Evolutionary conservation across 2,797 vertebrate genomes (phyloP).

Genomic region (Streptopelia turtur): DNA sequence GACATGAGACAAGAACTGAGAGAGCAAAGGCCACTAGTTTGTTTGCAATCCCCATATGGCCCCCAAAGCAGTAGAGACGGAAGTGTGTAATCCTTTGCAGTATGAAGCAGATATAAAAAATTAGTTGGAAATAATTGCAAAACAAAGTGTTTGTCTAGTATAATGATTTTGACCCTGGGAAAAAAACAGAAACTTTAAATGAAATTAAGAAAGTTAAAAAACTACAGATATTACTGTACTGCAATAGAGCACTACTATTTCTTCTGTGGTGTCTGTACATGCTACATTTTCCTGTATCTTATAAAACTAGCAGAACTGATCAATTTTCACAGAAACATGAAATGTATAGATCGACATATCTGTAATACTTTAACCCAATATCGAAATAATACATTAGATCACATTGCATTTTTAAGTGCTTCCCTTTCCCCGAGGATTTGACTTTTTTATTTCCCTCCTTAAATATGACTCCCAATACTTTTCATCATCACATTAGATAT

Average conservation of each 20-base stretch:
- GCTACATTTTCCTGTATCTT: neutral
- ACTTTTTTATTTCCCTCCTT: neutral
- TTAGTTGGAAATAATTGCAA: neutral
- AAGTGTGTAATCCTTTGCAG: neutral
- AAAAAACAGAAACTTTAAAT: neutral
- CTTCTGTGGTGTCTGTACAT: neutral
- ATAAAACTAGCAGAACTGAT: neutral
- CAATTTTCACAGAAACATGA: neutral
- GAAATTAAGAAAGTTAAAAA: neutral
- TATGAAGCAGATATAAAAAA: neutral
- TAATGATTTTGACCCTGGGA: neutral
- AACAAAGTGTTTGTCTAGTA: neutral
- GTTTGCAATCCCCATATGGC: neutral
- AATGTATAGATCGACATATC: neutral
- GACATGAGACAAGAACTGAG: neutral
- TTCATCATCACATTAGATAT: conserved; percentile 27
- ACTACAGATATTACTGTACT: neutral
- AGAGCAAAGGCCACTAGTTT: neutral
- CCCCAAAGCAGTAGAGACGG: neutral
- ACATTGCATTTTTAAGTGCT: neutral
- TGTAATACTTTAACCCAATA: neutral
- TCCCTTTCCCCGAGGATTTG: neutral
- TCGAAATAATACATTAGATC: neutral
- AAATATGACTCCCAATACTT: neutral
- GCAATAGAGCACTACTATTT: neutral